Conservation (phyloP, 1,140 invertebrate species). For the Phymorhynchus buccinoides region DNA sequence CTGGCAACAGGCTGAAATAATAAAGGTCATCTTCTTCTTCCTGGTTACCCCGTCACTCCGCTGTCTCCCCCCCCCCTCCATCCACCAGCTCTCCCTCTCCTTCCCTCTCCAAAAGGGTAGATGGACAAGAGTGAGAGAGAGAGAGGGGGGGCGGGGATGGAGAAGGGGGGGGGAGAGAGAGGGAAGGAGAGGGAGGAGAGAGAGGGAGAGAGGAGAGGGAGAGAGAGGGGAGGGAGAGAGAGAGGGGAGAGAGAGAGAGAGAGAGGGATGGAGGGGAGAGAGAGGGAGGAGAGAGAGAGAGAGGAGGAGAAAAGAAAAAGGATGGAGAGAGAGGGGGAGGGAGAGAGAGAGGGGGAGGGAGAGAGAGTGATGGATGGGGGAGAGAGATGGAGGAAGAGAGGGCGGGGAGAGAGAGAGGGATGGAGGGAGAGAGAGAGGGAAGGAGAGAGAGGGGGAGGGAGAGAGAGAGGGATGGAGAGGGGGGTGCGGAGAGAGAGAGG, state of each 20-base stretch:
- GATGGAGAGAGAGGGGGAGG: neutral
- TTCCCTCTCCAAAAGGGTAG: too few species aligned
- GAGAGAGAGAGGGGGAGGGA: neutral
- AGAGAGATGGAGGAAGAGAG: neutral
- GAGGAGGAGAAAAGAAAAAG: neutral
- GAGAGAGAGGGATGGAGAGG: too few species aligned
- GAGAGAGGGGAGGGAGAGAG: neutral
- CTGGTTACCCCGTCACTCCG: too few species aligned
- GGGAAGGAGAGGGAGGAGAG: neutral
- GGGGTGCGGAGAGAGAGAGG: too few species aligned
- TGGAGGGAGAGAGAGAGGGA: neutral
- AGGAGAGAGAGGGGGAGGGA: neutral
- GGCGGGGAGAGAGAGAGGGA: neutral
- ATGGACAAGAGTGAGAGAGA: neutral
- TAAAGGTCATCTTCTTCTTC: too few species aligned
- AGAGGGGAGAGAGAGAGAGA: neutral
- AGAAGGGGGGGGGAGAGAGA: neutral
- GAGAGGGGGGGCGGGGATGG: neutral
- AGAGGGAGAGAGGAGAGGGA: neutral
- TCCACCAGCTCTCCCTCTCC: too few species aligned
- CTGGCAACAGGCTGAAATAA: too few species aligned
- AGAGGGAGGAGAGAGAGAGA: neutral
- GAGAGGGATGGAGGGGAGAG: neutral
- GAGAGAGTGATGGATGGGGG: neutral
- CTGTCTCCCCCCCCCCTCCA: too few species aligned